phyloP scores from a whole-genome alignment of 2,888 invertebrate genomes.

The Luffia ferchaultella region DNA sequence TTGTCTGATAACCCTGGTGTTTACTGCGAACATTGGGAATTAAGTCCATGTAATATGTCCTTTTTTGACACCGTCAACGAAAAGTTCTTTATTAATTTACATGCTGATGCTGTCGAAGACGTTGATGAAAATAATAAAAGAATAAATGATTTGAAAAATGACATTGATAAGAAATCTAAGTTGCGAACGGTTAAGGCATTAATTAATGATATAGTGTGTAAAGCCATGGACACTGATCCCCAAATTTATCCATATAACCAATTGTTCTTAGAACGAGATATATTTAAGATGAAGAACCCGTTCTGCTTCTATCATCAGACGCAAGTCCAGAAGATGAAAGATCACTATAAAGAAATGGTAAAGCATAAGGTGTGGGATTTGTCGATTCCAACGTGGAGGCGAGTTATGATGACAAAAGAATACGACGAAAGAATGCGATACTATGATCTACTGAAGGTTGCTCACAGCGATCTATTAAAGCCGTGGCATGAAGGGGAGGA shows the following conservation, averaged over 20 bases:
- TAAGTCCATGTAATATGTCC: slow-evolving; percentile 44
- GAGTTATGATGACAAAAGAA: slow-evolving; percentile 36
- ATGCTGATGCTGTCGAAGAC: slow-evolving; percentile 39
- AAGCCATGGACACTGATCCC: slow-evolving; percentile 27
- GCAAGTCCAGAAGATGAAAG: slow-evolving; percentile 38
- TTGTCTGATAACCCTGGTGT: slow-evolving; percentile 38
- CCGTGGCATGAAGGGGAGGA: slow-evolving; percentile 43
- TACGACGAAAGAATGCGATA: slow-evolving; percentile 45
- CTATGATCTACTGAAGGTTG: slow-evolving; percentile 30
- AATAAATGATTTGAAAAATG: slow-evolving; percentile 25
- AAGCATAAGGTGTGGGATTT: slow-evolving; percentile 35
- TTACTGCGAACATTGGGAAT: slow-evolving; percentile 53
- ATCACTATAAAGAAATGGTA: slow-evolving; percentile 33
- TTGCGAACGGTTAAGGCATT: slow-evolving; percentile 25
- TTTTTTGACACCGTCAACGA: slow-evolving; percentile 35
- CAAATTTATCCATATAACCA: slow-evolving; percentile 42
- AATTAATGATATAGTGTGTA: slow-evolving; percentile 25
- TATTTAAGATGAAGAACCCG: slow-evolving; percentile 50
- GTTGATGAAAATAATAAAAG: slow-evolving; percentile 22
- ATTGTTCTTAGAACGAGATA: slow-evolving; percentile 39
- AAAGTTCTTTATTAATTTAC: slow-evolving; percentile 34
- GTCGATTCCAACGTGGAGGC: slow-evolving; percentile 40
- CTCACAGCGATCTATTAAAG: slow-evolving; percentile 33
- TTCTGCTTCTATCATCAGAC: slow-evolving; percentile 53
- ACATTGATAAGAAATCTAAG: slow-evolving; percentile 28